Conservation (phyloP, 2,888 invertebrate species). For the Scrobipalpa atriplicella region DNA sequence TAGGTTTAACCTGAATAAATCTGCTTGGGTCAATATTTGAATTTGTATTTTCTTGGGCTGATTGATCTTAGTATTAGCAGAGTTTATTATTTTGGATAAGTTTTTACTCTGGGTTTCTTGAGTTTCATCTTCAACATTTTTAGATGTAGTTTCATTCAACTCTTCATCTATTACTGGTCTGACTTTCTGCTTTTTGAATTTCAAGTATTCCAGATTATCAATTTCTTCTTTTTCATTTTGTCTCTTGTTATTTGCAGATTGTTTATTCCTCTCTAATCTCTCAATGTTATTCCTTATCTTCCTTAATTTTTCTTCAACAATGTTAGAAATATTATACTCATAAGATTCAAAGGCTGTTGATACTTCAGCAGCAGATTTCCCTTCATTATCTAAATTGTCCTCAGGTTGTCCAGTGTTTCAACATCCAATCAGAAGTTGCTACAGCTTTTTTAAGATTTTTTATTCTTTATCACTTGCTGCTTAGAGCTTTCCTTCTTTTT, state of each 20-base stretch:
- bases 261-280: slow-evolving; percentile 51
- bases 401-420: slow-evolving; percentile 68
- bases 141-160: slow-evolving; percentile 75
- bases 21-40: slow-evolving; percentile 86
- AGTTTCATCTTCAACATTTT: slow-evolving; percentile 35
- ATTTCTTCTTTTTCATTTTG: slow-evolving; percentile 46
- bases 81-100: slow-evolving; percentile 33
- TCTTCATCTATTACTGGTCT: slow-evolving; percentile 85
- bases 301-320: slow-evolving; percentile 60
- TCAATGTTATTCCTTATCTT: slow-evolving; percentile 56
- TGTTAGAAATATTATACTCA: slow-evolving; percentile 60
- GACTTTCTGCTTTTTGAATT: slow-evolving; percentile 78
- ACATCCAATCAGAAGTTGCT: slow-evolving; percentile 79
- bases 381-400: slow-evolving; percentile 29
- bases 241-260: slow-evolving; percentile 29
- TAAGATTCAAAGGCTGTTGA: slow-evolving; percentile 61
- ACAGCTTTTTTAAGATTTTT: slow-evolving; percentile 42
- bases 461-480: slow-evolving; percentile 35
- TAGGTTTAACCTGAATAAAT: slow-evolving; percentile 85
- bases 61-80: slow-evolving; percentile 18
- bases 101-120: slow-evolving; percentile 31
- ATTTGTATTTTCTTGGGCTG: slow-evolving; percentile 39
- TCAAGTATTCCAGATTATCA: slow-evolving; percentile 79
- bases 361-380: slow-evolving; percentile 47
- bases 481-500: slow-evolving; percentile 33